Conservation (phyloP, 2,888 invertebrate genomes). For the Metallyticus violacea region DNA sequence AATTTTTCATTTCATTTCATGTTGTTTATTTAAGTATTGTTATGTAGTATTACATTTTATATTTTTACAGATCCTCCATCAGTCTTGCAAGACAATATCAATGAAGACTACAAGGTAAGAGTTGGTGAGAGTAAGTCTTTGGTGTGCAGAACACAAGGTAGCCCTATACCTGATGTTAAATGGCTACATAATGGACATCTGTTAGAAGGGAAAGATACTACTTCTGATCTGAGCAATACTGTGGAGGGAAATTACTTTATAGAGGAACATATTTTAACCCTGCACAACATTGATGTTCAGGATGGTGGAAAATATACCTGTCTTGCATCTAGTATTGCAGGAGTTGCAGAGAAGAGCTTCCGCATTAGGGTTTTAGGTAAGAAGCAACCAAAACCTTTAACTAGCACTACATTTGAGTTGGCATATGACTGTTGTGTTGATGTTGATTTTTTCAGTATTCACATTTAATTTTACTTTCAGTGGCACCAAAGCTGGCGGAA, state of each 20-base stretch:
- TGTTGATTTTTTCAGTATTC: not conserved
- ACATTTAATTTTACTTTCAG: conserved; percentile 42
- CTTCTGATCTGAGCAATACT: not conserved
- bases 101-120: conserved; percentile 43
- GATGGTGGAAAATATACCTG: conserved; percentile 58
- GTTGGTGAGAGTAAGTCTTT: conserved; percentile 32
- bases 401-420: not conserved
- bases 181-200: conserved; percentile 41
- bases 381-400: conserved; percentile 16
- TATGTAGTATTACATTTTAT: not conserved
- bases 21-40: not conserved
- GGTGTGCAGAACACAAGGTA: conserved; percentile 32
- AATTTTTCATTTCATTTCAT: not conserved
- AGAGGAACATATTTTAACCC: not conserved
- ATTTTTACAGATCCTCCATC: conserved; percentile 36
- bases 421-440: not conserved
- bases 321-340: conserved; percentile 58
- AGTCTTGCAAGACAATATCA: conserved; percentile 39
- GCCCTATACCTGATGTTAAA: conserved; percentile 32
- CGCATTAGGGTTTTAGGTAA: conserved; percentile 52
- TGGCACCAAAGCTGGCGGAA: conserved; percentile 49
- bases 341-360: conserved; percentile 52
- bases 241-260: not conserved
- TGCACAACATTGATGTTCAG: not conserved
- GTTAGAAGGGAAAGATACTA: conserved; percentile 25